Evolutionary conservation across 1,140 invertebrate genomes (phyloP).

Genomic region (Mycetomoellerius zeteki): DNA sequence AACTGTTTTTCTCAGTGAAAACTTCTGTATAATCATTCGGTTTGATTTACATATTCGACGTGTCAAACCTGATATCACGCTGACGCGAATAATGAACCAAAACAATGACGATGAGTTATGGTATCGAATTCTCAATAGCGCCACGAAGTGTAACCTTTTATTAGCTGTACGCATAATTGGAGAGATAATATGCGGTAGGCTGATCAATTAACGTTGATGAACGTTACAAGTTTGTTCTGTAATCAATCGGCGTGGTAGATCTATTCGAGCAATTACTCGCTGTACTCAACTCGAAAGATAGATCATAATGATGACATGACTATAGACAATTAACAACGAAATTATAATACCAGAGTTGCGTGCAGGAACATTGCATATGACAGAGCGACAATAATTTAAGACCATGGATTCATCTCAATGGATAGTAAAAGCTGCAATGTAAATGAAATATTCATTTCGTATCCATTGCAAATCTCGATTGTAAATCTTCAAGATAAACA

Average conservation of each 20-base stretch:
- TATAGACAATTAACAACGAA: slow-evolving; percentile 31
- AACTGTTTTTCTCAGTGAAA: not conserved
- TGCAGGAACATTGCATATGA: not conserved
- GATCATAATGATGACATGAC: not conserved
- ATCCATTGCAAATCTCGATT: not conserved
- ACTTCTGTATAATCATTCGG: not conserved
- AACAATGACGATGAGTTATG: slow-evolving; percentile 7
- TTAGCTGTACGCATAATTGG: slow-evolving; percentile 51
- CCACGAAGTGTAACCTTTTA: slow-evolving; percentile 28
- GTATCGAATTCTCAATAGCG: slow-evolving; percentile 5
- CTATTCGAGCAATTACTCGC: slow-evolving; percentile 11
- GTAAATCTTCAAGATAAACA: not conserved
- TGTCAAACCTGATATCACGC: slow-evolving; percentile 1
- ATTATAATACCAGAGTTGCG: slow-evolving; percentile 9
- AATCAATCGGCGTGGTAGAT: slow-evolving; percentile 12
- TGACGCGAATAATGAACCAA: slow-evolving; percentile 3
- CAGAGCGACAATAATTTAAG: not conserved
- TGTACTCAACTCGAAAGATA: slow-evolving; percentile 11
- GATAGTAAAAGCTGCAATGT: not conserved
- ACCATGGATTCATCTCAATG: not conserved
- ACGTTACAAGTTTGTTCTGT: not conserved
- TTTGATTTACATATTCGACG: slow-evolving; percentile 6
- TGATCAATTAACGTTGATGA: slow-evolving; percentile 57
- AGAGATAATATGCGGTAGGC: not conserved
- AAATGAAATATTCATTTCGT: not conserved